These are phyloP conservation scores for Lepidurus packardi DNA, from an alignment of 1,140 invertebrate genomes.

Conservation along the genomic window DNA sequence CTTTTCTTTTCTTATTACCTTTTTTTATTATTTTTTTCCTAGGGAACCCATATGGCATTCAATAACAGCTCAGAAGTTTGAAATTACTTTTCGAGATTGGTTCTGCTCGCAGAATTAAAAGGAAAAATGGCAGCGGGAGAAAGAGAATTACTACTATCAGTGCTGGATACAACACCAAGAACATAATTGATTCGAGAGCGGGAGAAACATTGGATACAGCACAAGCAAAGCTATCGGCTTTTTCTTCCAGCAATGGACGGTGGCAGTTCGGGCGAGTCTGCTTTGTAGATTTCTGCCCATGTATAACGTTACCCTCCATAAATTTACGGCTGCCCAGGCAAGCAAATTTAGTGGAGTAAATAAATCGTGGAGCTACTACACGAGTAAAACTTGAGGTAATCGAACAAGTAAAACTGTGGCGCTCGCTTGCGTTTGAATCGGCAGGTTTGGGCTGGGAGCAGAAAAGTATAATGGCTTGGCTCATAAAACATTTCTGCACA, in stretches of 20 bases:
- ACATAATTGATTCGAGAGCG: too few species aligned
- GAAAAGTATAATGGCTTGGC: not conserved
- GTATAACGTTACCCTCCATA: not conserved
- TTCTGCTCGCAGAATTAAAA: too few species aligned
- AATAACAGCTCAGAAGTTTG: too few species aligned
- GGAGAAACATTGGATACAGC: too few species aligned
- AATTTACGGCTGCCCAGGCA: not conserved
- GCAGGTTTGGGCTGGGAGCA: not conserved
- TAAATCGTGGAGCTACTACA: not conserved
- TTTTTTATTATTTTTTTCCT: too few species aligned
- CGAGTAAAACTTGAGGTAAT: not conserved
- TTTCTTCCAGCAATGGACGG: too few species aligned
- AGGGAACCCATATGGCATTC: too few species aligned
- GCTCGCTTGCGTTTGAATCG: not conserved
- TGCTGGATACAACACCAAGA: not conserved
- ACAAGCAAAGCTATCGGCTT: too few species aligned
- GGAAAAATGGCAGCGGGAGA: not conserved
- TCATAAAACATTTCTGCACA: not conserved
- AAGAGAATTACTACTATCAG: not conserved
- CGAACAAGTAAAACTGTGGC: not conserved
- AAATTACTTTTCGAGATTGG: too few species aligned
- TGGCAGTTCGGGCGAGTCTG: not conserved
- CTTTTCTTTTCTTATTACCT: too few species aligned
- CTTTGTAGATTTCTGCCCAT: not conserved
- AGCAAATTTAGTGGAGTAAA: slow-evolving; percentile 19